phyloP scores from a whole-genome alignment of 2,888 invertebrate species.

The Platypus cylindrus region DNA sequence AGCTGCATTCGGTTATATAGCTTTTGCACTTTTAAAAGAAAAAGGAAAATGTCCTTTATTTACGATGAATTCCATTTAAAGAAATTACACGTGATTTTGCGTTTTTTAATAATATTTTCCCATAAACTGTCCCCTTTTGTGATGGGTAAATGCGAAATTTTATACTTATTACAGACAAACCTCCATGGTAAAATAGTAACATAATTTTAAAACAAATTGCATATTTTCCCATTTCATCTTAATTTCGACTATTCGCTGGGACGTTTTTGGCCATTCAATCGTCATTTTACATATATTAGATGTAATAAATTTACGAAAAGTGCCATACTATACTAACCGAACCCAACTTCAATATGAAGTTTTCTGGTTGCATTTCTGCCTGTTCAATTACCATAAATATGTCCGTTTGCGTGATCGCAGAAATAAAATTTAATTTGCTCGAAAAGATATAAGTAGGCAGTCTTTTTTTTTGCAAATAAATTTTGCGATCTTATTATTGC shows the following conservation, averaged over 20 bases:
- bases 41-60: too few species aligned
- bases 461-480: slow-evolving; percentile 6
- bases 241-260: slow-evolving; percentile 8
- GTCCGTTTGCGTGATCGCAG: slow-evolving; percentile 28
- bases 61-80: too few species aligned
- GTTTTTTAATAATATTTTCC: too few species aligned
- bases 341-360: slow-evolving; percentile 33
- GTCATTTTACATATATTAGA: slow-evolving; percentile 34
- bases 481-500: too few species aligned
- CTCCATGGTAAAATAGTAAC: too few species aligned
- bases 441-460: slow-evolving; percentile 16
- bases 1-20: too few species aligned
- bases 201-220: slow-evolving; percentile 9
- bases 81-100: too few species aligned
- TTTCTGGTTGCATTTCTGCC: slow-evolving; percentile 34
- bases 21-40: too few species aligned
- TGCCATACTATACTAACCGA: slow-evolving; percentile 25
- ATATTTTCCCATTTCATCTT: slow-evolving; percentile 14
- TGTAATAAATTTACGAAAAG: slow-evolving; percentile 28
- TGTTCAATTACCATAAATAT: slow-evolving; percentile 37
- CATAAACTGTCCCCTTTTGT: too few species aligned
- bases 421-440: slow-evolving; percentile 34
- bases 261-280: slow-evolving; percentile 8
- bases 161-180: too few species aligned
- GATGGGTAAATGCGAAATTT: too few species aligned